These are phyloP conservation scores for Reticulitermes lucifugus DNA, from an alignment of 2,888 invertebrate species.

Conservation along the genomic window DNA sequence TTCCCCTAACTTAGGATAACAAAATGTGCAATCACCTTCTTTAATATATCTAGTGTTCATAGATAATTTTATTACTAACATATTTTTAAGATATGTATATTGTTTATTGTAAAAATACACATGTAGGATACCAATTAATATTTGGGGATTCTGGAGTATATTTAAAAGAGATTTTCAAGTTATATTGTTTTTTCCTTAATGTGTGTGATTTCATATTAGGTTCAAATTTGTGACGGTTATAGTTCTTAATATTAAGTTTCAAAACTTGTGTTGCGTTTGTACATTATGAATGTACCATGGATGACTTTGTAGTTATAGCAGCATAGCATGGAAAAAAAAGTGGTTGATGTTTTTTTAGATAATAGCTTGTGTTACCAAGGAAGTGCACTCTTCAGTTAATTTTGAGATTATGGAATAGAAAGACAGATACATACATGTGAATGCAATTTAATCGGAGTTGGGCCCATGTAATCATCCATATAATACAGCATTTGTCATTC, in stretches of 20 bases:
- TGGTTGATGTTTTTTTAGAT: conserved; percentile 21
- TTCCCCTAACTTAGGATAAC: conserved; percentile 33
- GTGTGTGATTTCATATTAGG: conserved; percentile 11
- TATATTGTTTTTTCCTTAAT: not conserved
- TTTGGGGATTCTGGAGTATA: conserved; percentile 37
- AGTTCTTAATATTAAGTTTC: conserved; percentile 6
- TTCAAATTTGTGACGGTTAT: conserved; percentile 20
- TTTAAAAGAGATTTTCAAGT: conserved; percentile 42
- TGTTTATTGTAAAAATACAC: conserved; percentile 47
- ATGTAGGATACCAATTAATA: conserved; percentile 34
- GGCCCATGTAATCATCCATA: not conserved
- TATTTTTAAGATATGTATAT: conserved; percentile 44
- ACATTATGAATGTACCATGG: conserved; percentile 25
- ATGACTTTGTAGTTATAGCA: conserved; percentile 3
- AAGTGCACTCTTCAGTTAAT: not conserved
- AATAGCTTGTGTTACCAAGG: conserved; percentile 21
- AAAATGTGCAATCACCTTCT: conserved; percentile 48
- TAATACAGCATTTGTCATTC: too few relatives aligned
- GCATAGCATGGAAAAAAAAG: not conserved
- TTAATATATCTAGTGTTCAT: conserved; percentile 46
- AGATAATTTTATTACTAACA: conserved; percentile 42
- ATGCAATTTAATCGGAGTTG: not conserved
- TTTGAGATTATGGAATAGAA: conserved; percentile 12
- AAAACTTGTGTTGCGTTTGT: not conserved
- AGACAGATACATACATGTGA: not conserved